Evolutionary conservation across 2,797 vertebrate species (phyloP).

Genomic region (Spinus olivaceus): DNA sequence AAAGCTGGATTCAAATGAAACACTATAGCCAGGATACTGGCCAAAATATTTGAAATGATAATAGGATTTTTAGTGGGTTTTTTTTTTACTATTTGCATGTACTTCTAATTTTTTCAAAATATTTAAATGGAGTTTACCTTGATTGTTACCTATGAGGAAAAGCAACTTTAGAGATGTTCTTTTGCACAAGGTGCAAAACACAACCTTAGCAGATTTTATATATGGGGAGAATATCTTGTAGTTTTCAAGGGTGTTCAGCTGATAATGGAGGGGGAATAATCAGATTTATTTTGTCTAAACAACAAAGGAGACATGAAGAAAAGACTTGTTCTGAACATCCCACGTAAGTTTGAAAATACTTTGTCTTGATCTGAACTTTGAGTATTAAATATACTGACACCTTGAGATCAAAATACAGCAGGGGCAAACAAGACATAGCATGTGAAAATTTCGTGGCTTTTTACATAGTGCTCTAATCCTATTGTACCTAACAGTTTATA

Average conservation of each 20-base stretch:
- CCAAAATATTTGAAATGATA: constrained; percentile 6
- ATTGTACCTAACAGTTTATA: not conserved
- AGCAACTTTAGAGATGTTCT: not conserved
- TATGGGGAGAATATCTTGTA: not conserved
- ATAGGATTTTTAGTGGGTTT: not conserved
- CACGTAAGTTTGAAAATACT: not conserved
- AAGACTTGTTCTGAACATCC: not conserved
- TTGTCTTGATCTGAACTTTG: not conserved
- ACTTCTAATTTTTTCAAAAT: constrained; percentile 15
- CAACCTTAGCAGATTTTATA: not conserved
- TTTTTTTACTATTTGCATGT: not conserved
- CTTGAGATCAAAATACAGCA: not conserved
- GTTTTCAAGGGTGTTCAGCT: not conserved
- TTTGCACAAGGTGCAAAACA: not conserved
- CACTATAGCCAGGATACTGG: not conserved
- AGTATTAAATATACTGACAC: not conserved
- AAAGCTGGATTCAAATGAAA: constrained; percentile 8
- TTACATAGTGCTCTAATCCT: not conserved
- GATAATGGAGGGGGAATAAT: not conserved
- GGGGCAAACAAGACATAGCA: not conserved
- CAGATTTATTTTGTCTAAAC: not conserved
- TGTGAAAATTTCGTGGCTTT: not conserved
- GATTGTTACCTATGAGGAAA: not conserved
- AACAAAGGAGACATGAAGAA: not conserved
- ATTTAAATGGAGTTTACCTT: constrained; percentile 2